Percentiles rank a stretch among this genome's conserved stretches.
Conservation (phyloP, 2,797 vertebrate species). For the Eulemur albifrons region DNA sequence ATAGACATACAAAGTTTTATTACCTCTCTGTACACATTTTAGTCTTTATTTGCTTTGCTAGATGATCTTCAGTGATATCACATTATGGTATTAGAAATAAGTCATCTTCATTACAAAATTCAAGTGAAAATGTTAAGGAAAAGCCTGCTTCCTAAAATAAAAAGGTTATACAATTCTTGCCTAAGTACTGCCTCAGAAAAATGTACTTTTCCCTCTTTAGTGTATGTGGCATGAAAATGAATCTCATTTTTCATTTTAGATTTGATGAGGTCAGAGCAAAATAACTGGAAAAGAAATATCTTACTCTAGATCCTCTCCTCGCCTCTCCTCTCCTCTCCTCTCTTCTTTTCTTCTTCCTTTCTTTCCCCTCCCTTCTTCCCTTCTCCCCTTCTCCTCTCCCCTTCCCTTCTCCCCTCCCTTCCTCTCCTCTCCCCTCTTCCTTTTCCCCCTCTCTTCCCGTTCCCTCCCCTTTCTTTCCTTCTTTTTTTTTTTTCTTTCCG, state of each 20-base stretch:
- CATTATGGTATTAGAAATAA: neutral
- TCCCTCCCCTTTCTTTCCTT: neutral
- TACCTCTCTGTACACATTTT: neutral
- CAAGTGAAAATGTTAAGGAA: slow-evolving; percentile 22
- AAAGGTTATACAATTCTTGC: neutral
- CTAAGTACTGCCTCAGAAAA: slow-evolving; percentile 30
- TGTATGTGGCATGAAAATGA: slow-evolving; percentile 43
- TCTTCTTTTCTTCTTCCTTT: too few relatives aligned
- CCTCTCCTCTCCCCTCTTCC: too few relatives aligned
- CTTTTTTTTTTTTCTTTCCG: neutral
- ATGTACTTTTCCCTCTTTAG: slow-evolving; percentile 38
- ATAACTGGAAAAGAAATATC: slow-evolving; percentile 66
- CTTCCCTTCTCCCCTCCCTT: neutral
- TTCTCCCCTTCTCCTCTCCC: too few relatives aligned
- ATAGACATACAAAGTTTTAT: neutral
- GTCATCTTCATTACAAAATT: slow-evolving; percentile 31
- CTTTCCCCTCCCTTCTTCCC: too few relatives aligned
- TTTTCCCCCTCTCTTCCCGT: too few relatives aligned
- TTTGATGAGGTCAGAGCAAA: slow-evolving; percentile 60
- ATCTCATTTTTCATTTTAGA: slow-evolving; percentile 63
- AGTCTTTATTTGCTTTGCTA: slow-evolving; percentile 6
- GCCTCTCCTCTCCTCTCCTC: too few relatives aligned
- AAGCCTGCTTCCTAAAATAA: slow-evolving; percentile 5
- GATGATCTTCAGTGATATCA: neutral
- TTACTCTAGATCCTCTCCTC: slow-evolving; percentile 39